Conservation (phyloP, 2,888 invertebrate genomes). For the Andrena chrysosceles region DNA sequence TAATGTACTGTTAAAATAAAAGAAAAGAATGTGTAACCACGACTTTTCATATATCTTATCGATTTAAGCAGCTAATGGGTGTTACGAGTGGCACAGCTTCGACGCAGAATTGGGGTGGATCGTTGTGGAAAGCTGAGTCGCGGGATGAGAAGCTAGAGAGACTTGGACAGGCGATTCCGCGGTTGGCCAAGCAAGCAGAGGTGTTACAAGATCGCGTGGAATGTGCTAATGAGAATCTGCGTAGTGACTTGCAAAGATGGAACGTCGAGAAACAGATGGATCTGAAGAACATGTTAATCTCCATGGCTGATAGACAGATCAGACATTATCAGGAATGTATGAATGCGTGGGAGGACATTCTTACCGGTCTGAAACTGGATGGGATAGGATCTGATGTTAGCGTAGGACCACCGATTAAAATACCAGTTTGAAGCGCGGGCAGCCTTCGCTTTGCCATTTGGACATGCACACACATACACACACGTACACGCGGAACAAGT, state of each 20-base stretch:
- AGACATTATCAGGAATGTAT: constrained; percentile 88
- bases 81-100: constrained; percentile 69
- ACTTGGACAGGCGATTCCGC: constrained; percentile 85
- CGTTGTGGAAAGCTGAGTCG: constrained; percentile 88
- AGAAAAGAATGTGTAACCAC: background rate
- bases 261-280: constrained; percentile 88
- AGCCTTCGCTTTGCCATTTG: constrained; percentile 14
- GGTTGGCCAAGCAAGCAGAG: constrained; percentile 86
- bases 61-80: constrained; percentile 71
- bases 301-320: constrained; percentile 89
- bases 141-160: constrained; percentile 86
- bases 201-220: constrained; percentile 88
- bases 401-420: constrained; percentile 71
- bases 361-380: constrained; percentile 80
- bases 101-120: constrained; percentile 83
- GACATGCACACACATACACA: constrained; percentile 4
- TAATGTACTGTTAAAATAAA: constrained; percentile 33
- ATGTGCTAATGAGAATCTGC: constrained; percentile 89
- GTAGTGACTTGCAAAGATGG: constrained; percentile 90
- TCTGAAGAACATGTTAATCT: constrained; percentile 87
- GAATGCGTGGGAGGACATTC: constrained; percentile 86
- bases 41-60: constrained; percentile 1
- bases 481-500: constrained; percentile 12
- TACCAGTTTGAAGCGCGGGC: constrained; percentile 69
- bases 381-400: constrained; percentile 75